A percentile compares a stretch with the other conserved stretches of the same genome.
phyloP scores from a whole-genome alignment of 2,113 vertebrate genomes.

The Chamaea fasciata region DNA sequence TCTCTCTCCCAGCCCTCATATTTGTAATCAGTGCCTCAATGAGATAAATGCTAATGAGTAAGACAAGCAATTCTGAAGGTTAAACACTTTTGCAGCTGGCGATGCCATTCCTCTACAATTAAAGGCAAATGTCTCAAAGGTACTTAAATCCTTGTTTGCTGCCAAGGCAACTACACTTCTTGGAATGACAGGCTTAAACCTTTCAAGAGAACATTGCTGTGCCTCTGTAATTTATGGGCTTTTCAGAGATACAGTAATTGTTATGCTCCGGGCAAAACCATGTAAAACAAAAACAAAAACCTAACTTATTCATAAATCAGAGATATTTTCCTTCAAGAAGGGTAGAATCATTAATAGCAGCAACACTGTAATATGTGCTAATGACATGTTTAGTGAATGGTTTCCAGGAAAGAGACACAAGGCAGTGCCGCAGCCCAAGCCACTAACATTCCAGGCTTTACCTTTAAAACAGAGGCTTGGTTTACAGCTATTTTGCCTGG shows the following conservation, averaged over 20 bases:
- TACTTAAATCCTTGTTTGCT: conserved; percentile 7
- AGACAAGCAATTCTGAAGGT: not conserved
- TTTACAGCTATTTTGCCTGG: not conserved
- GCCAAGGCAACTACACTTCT: not conserved
- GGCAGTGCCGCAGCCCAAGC: not conserved
- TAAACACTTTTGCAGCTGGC: not conserved
- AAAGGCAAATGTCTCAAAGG: conserved; percentile 10
- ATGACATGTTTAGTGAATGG: not conserved
- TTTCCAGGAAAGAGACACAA: not conserved
- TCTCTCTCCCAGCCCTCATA: not conserved
- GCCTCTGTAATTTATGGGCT: not conserved
- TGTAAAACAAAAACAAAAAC: not conserved
- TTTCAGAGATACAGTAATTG: not conserved
- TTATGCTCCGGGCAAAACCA: not conserved
- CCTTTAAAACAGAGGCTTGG: not conserved
- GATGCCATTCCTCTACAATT: not conserved
- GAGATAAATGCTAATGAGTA: not conserved
- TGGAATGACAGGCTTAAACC: not conserved
- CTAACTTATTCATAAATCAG: not conserved
- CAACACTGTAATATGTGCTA: not conserved
- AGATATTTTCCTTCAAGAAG: not conserved
- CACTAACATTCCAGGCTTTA: not conserved
- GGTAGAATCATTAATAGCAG: not conserved
- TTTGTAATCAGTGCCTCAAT: not conserved
- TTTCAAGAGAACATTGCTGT: not conserved